Percentiles rank a stretch among this genome's conserved stretches.
Evolutionary conservation across 2,888 invertebrate genomes (phyloP).

Genomic region (Icerya purchasi): DNA sequence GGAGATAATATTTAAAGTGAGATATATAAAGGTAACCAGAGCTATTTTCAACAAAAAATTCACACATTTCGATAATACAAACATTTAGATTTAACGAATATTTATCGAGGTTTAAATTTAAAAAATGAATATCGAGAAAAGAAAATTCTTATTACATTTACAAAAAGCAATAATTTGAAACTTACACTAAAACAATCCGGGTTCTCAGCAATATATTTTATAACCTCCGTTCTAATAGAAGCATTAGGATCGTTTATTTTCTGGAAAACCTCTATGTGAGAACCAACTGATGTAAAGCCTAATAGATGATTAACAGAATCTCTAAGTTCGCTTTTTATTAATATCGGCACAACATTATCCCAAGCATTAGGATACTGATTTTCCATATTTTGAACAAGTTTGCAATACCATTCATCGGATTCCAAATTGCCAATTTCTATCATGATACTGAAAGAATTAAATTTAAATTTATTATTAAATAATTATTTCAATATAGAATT

Average conservation of each 20-base stretch:
- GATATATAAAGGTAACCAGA: too few relatives aligned
- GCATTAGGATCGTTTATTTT: conserved; percentile 49
- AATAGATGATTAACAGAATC: conserved; percentile 6
- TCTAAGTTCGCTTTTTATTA: background rate
- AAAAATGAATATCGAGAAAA: too few relatives aligned
- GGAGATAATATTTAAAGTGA: too few relatives aligned
- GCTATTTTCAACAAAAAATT: too few relatives aligned
- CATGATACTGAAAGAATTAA: conserved; percentile 1
- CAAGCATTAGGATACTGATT: conserved; percentile 46
- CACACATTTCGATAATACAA: too few relatives aligned
- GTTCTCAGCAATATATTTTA: conserved; percentile 38
- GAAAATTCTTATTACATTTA: too few relatives aligned
- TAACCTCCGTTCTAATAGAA: conserved; percentile 40
- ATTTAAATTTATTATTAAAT: background rate
- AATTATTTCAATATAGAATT: background rate
- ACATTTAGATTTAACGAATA: too few relatives aligned
- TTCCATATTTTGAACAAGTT: conserved; percentile 38
- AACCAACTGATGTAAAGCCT: conserved; percentile 9
- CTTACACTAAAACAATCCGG: conserved; percentile 36
- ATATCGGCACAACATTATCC: conserved; percentile 34
- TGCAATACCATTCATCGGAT: conserved; percentile 9
- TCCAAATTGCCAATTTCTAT: background rate
- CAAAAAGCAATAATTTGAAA: too few relatives aligned
- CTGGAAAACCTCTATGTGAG: conserved; percentile 8
- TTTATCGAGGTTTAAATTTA: too few relatives aligned